These are phyloP conservation scores for Syrmaticus mikado DNA, from an alignment of 2,113 vertebrate genomes.

Conservation along the genomic window DNA sequence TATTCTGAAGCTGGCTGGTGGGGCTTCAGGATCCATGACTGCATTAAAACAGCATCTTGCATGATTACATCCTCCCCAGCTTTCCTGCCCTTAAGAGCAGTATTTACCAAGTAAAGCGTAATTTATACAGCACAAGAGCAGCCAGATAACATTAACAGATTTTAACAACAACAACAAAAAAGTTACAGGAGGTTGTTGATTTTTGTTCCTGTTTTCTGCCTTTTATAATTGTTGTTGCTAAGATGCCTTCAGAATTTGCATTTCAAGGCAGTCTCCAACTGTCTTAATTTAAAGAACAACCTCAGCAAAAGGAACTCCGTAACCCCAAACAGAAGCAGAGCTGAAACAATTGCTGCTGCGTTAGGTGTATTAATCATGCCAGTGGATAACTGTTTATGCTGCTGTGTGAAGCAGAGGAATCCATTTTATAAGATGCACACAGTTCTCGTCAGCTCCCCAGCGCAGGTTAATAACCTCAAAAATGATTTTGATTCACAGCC, in stretches of 20 bases:
- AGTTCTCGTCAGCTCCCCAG: background rate
- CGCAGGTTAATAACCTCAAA: background rate
- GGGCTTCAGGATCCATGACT: fast-evolving
- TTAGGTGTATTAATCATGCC: background rate
- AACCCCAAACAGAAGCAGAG: background rate
- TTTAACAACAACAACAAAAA: background rate
- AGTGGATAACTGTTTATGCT: background rate
- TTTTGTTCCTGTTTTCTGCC: background rate
- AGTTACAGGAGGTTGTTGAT: background rate
- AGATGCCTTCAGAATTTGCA: constrained; percentile 34
- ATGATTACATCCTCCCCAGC: fast-evolving
- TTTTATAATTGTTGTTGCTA: constrained; percentile 25
- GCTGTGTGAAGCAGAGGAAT: background rate
- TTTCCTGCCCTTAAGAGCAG: background rate
- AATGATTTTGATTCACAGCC: background rate
- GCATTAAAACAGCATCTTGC: background rate
- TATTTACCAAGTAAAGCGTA: background rate
- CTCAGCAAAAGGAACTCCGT: background rate
- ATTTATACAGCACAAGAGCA: background rate
- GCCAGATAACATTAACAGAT: background rate
- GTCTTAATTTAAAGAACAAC: background rate
- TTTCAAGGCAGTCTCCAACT: background rate
- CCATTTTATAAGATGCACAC: background rate
- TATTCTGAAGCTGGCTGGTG: background rate
- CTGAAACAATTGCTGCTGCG: fast-evolving